These are phyloP conservation scores for Semnopithecus entellus DNA, from an alignment of 2,113 vertebrate genomes.

Conservation along the genomic window DNA sequence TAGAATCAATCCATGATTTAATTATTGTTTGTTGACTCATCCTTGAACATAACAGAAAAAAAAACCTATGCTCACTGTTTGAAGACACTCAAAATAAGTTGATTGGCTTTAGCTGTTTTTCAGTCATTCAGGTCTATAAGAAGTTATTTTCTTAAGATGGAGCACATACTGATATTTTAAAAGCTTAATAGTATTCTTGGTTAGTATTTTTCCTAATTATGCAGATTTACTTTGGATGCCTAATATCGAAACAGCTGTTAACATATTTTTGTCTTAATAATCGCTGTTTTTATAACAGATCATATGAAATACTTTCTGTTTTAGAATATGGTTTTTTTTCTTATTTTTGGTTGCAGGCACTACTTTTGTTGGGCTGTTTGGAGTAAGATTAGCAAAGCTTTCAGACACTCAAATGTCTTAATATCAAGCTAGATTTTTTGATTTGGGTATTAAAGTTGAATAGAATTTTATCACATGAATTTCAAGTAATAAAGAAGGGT, in stretches of 20 bases:
- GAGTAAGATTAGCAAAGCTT: slow-evolving; percentile 22
- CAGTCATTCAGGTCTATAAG: neutral
- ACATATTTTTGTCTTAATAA: slow-evolving; percentile 35
- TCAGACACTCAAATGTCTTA: slow-evolving; percentile 12
- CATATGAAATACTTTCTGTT: slow-evolving; percentile 26
- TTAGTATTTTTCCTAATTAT: slow-evolving; percentile 25
- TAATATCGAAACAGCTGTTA: neutral
- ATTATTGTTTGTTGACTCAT: slow-evolving; percentile 10
- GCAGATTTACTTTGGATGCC: neutral
- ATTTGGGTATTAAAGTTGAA: slow-evolving; percentile 30
- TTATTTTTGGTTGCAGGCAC: neutral
- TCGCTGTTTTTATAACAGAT: neutral
- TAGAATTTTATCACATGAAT: neutral
- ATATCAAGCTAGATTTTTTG: neutral
- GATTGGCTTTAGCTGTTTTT: slow-evolving; percentile 3
- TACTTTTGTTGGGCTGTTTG: neutral
- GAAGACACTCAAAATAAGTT: neutral
- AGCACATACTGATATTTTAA: neutral
- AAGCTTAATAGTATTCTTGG: slow-evolving; percentile 28
- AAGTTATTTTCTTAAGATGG: slow-evolving; percentile 21
- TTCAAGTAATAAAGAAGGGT: neutral
- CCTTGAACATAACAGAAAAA: slow-evolving; percentile 33
- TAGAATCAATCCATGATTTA: neutral
- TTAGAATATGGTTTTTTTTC: neutral
- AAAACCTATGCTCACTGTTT: neutral